phyloP scores from a whole-genome alignment of 2,888 invertebrate species.

The Rapana venosa region DNA sequence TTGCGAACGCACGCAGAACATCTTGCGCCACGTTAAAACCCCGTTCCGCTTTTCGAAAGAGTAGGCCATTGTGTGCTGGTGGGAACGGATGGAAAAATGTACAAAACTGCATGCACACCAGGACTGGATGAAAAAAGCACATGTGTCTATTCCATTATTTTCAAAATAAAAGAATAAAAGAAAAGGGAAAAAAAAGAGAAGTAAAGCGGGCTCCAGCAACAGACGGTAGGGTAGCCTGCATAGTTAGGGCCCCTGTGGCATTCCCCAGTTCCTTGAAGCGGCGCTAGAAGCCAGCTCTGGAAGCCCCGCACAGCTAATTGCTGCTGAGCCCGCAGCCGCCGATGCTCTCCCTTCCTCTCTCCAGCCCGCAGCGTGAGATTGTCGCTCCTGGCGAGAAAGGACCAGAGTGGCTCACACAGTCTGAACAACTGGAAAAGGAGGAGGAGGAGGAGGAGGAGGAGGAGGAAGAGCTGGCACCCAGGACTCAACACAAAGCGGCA shows the following conservation, averaged over 20 bases:
- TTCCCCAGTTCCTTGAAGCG: conserved; percentile 30
- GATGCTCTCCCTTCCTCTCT: not conserved
- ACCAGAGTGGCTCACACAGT: conserved; percentile 34
- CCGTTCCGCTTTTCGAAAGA: too few relatives aligned
- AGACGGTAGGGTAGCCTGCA: too few relatives aligned
- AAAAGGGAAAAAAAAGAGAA: too few relatives aligned
- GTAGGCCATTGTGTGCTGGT: too few relatives aligned
- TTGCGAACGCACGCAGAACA: too few relatives aligned
- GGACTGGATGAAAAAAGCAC: too few relatives aligned
- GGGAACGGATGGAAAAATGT: too few relatives aligned
- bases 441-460: not conserved
- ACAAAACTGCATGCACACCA: too few relatives aligned
- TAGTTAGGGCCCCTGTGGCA: not conserved
- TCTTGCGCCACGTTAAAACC: too few relatives aligned
- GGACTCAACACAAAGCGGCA: not conserved
- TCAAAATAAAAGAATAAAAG: too few relatives aligned
- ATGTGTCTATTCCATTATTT: too few relatives aligned
- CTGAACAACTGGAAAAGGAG: not conserved
- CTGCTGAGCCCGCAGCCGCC: conserved; percentile 14
- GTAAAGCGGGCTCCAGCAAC: too few relatives aligned
- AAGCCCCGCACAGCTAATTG: conserved; percentile 30
- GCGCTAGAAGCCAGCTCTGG: conserved; percentile 32
- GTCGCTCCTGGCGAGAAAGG: conserved; percentile 44
- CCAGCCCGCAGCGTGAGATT: conserved; percentile 31
- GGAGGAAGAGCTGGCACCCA: not conserved